Percentiles rank a stretch among this genome's conserved stretches.
phyloP scores from a whole-genome alignment of 2,797 vertebrate species.

The Bovichtus diacanthus region DNA sequence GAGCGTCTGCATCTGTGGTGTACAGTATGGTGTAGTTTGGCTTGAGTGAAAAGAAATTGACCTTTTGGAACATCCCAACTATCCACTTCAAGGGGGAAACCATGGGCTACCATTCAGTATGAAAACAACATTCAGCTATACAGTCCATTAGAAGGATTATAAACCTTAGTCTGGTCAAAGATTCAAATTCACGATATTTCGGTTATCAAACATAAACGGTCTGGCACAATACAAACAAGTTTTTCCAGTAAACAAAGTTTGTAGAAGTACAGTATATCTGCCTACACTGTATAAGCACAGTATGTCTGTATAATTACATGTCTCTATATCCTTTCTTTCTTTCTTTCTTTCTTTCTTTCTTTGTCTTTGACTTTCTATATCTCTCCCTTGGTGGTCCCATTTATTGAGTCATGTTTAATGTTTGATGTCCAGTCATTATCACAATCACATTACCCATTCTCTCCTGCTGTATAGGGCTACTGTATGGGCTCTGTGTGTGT shows the following conservation, averaged over 20 bases:
- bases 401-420: constrained; percentile 66
- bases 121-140: not conserved
- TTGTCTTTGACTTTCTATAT: constrained; percentile 20
- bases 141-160: not conserved
- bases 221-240: not conserved
- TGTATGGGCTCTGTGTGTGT: constrained; percentile 68
- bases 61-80: not conserved
- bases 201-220: not conserved
- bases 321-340: not conserved
- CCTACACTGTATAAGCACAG: not conserved
- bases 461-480: constrained; percentile 69
- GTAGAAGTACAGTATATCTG: not conserved
- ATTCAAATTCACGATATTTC: not conserved
- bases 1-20: too few species aligned
- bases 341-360: constrained; percentile 17
- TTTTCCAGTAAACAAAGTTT: not conserved
- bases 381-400: constrained; percentile 74
- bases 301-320: not conserved
- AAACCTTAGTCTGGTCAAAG: not conserved
- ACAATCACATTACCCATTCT: constrained; percentile 75
- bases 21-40: too few species aligned
- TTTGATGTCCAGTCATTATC: constrained; percentile 78
- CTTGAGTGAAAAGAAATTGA: too few species aligned
- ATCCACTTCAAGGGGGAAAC: not conserved
- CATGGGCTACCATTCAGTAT: not conserved